Evolutionary conservation across 2,888 invertebrate species (phyloP).

Genomic region (Geophilus truncorum): DNA sequence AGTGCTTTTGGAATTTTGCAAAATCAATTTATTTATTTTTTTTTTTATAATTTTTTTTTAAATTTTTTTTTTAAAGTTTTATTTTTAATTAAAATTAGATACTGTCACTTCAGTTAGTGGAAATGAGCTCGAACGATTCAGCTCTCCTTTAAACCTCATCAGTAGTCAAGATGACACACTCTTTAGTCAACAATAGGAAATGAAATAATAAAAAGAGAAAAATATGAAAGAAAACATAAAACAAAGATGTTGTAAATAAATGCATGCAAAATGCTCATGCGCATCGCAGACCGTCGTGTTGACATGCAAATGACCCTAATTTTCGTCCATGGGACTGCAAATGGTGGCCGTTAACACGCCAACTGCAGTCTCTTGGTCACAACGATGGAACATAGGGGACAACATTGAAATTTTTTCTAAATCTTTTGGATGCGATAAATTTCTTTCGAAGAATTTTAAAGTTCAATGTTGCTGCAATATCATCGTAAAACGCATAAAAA

Average conservation of each 20-base stretch:
- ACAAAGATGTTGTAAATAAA: not conserved
- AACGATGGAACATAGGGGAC: not conserved
- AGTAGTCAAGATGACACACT: not conserved
- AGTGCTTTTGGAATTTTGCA: no score
- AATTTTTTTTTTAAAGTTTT: no score
- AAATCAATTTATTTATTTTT: no score
- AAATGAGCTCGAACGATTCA: no score
- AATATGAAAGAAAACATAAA: not conserved
- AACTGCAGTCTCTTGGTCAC: not conserved
- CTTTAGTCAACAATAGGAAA: not conserved
- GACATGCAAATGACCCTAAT: not conserved
- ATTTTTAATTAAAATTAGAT: no score
- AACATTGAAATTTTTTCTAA: not conserved
- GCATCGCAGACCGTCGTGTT: not conserved
- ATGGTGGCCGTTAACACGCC: not conserved
- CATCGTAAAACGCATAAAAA: no score
- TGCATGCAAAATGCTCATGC: not conserved
- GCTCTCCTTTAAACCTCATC: not conserved
- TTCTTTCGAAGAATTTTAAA: no score
- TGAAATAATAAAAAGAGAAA: not conserved
- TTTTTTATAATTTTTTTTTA: no score
- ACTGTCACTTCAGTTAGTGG: no score
- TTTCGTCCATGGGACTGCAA: not conserved
- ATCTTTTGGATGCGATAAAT: no score
- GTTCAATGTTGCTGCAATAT: no score